Evolutionary conservation across 2,888 invertebrate species (phyloP).

Genomic region (Belgica antarctica): DNA sequence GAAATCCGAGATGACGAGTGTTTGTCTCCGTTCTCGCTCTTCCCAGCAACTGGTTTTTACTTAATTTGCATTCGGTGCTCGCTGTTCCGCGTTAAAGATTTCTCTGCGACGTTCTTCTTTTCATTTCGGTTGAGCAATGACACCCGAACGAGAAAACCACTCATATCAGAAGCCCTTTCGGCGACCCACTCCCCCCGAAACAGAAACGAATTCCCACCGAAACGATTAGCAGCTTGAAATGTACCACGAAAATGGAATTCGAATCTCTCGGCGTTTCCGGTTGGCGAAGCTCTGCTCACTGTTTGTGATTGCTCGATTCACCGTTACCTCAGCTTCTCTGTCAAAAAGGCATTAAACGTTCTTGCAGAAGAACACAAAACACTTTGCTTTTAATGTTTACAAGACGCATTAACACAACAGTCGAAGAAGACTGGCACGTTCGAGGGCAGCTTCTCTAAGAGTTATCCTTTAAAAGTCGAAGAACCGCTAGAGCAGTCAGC

Average conservation of each 20-base stretch:
- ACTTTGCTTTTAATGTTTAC: too few species aligned
- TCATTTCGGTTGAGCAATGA: neutral
- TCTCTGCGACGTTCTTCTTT: conserved; percentile 1
- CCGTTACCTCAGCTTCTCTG: conserved; percentile 19
- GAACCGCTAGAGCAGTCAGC: too few species aligned
- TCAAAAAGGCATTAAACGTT: too few species aligned
- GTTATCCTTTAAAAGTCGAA: too few species aligned
- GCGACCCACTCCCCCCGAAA: too few species aligned
- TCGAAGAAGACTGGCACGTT: too few species aligned
- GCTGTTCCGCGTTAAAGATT: conserved; percentile 7
- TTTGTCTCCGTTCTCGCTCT: neutral
- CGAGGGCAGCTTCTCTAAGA: too few species aligned
- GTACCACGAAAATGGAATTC: neutral
- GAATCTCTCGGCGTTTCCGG: neutral
- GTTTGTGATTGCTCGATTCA: neutral
- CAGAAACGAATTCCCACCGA: neutral
- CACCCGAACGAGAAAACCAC: too few species aligned
- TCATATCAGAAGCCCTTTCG: too few species aligned
- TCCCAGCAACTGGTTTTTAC: conserved; percentile 21
- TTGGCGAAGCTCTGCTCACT: neutral
- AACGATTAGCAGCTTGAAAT: neutral
- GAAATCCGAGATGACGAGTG: neutral
- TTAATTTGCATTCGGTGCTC: neutral
- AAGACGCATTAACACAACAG: too few species aligned
- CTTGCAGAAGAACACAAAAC: too few species aligned